Percentiles rank a stretch among this genome's conserved stretches.
Conservation (phyloP, 2,113 vertebrate genomes). For the Ammodytes dubius region DNA sequence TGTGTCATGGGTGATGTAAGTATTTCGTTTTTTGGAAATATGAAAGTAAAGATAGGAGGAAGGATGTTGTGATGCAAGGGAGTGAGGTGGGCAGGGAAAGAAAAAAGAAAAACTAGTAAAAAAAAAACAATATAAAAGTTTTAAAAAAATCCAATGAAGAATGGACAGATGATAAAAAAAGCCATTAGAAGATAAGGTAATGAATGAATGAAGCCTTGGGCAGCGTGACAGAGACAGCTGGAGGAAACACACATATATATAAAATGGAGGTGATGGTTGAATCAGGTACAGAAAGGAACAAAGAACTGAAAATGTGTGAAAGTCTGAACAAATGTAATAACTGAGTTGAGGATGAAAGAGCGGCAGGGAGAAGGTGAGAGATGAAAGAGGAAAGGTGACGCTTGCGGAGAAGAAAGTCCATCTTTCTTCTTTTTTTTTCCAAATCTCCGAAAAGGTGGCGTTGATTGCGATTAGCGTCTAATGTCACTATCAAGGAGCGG, state of each 20-base stretch:
- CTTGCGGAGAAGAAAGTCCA: constrained; percentile 9
- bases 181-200: background rate
- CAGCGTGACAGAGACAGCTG: background rate
- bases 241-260: background rate
- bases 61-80: background rate
- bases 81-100: background rate
- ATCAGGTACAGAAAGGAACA: background rate
- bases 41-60: background rate
- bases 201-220: background rate
- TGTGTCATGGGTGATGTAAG: too few species aligned
- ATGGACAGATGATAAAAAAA: too few species aligned
- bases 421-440: constrained; percentile 38
- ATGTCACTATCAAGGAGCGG: constrained; percentile 49
- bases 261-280: background rate
- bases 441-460: constrained; percentile 43
- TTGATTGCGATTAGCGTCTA: constrained; percentile 66
- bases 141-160: too few species aligned
- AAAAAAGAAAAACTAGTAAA: background rate
- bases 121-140: background rate
- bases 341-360: constrained; percentile 3
- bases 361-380: background rate
- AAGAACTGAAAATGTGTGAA: background rate
- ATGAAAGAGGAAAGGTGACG: background rate
- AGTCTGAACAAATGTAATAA: background rate
- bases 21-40: background rate